A percentile compares a stretch with the other conserved stretches of the same genome.
These are phyloP conservation scores for Rhombomys opimus DNA, from an alignment of 2,113 vertebrate genomes.

Conservation along the genomic window DNA sequence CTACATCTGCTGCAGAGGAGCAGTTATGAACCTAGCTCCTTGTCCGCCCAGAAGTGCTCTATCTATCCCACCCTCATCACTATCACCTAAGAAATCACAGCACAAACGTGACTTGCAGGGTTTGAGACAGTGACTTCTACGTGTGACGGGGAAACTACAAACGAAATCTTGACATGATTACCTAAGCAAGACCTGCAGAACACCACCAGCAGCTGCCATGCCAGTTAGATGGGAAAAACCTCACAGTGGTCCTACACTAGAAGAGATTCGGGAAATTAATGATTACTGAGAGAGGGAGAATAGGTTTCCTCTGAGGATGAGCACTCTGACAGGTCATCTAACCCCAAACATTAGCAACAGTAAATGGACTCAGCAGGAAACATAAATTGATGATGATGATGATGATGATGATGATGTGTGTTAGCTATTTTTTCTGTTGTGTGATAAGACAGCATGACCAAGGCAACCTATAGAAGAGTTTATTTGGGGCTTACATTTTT, in stretches of 20 bases:
- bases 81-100: not conserved
- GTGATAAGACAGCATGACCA: not conserved
- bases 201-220: not conserved
- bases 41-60: not conserved
- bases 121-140: not conserved
- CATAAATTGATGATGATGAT: not conserved
- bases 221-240: not conserved
- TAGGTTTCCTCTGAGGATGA: not conserved
- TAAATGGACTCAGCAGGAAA: not conserved
- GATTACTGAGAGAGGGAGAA: not conserved
- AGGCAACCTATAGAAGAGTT: not conserved
- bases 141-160: not conserved
- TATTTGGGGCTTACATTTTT: not conserved
- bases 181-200: not conserved
- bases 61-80: not conserved
- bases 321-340: not conserved
- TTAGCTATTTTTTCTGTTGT: not conserved
- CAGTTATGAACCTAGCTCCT: not conserved
- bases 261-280: not conserved
- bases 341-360: not conserved
- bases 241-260: not conserved
- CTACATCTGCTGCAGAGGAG: not conserved
- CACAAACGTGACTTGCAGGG: not conserved
- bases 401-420: too few species aligned
- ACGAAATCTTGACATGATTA: not conserved